Conservation (phyloP, 2,113 vertebrate genomes). For the Eidolon helvum region DNA sequence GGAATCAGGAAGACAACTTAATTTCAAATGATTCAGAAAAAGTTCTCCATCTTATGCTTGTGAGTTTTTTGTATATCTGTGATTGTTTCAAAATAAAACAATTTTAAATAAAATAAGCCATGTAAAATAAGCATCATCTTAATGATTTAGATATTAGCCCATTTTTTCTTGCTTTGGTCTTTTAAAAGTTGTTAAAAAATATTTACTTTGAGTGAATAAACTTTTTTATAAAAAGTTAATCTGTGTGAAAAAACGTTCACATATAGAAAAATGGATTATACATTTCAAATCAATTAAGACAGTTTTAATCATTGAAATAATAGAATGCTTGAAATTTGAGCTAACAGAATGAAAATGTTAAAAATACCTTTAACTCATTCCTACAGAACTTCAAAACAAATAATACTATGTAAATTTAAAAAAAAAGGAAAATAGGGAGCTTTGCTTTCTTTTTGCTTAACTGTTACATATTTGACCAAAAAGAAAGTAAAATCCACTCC, state of each 20-base stretch:
- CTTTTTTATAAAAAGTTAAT: conserved; percentile 23
- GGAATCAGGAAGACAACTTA: neutral
- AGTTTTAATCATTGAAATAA: neutral
- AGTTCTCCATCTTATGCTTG: neutral
- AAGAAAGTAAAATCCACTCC: neutral
- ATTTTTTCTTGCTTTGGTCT: conserved; percentile 48
- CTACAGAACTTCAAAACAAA: neutral
- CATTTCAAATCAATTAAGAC: neutral
- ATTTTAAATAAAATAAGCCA: neutral
- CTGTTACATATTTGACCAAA: neutral
- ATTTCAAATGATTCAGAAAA: neutral
- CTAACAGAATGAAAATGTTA: neutral
- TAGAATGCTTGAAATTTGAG: conserved; percentile 12
- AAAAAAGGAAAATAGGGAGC: neutral
- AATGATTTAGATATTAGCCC: conserved; percentile 60
- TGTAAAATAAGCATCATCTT: conserved; percentile 33
- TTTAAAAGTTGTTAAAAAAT: conserved; percentile 65
- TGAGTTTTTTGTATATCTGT: neutral
- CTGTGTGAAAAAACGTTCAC: neutral
- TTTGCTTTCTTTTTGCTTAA: neutral
- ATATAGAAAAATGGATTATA: neutral
- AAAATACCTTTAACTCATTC: neutral
- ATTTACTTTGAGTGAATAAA: conserved; percentile 50
- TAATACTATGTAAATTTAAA: neutral
- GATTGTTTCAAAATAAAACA: conserved; percentile 45